These are phyloP conservation scores for Acleris laterana DNA, from an alignment of 2,888 invertebrate species.

Conservation along the genomic window DNA sequence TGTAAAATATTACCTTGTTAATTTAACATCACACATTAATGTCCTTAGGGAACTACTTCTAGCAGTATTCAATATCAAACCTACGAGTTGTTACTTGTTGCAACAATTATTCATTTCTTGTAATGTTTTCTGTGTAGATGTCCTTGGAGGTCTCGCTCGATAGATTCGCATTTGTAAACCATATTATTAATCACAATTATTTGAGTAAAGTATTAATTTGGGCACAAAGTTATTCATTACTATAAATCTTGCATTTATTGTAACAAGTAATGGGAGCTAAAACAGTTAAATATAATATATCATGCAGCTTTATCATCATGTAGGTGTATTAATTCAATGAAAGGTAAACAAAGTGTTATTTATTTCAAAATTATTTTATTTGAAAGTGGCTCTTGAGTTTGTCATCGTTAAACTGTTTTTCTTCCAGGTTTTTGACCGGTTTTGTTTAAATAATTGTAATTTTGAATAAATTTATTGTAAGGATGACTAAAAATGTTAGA, in stretches of 20 bases:
- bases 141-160: conserved; percentile 15
- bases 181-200: background rate
- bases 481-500: too few species aligned
- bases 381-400: too few species aligned
- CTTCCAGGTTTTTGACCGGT: too few species aligned
- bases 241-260: conserved; percentile 36
- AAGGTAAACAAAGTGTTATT: too few species aligned
- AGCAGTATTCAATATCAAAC: conserved; percentile 8
- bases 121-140: conserved; percentile 17
- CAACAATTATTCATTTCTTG: conserved; percentile 23
- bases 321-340: too few species aligned
- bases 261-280: conserved; percentile 26
- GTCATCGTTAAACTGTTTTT: too few species aligned
- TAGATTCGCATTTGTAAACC: conserved; percentile 2
- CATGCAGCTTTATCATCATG: background rate
- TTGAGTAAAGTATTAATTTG: conserved; percentile 44
- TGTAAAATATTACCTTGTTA: conserved; percentile 22
- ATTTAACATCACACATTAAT: conserved; percentile 27
- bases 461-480: too few species aligned
- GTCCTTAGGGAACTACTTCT: conserved; percentile 27
- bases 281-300: background rate
- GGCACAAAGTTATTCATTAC: conserved; percentile 48
- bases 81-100: conserved; percentile 26
- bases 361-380: too few species aligned
- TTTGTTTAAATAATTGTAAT: too few species aligned